These are phyloP conservation scores for Sthenelais limicola DNA, from an alignment of 2,888 invertebrate genomes.

Conservation along the genomic window DNA sequence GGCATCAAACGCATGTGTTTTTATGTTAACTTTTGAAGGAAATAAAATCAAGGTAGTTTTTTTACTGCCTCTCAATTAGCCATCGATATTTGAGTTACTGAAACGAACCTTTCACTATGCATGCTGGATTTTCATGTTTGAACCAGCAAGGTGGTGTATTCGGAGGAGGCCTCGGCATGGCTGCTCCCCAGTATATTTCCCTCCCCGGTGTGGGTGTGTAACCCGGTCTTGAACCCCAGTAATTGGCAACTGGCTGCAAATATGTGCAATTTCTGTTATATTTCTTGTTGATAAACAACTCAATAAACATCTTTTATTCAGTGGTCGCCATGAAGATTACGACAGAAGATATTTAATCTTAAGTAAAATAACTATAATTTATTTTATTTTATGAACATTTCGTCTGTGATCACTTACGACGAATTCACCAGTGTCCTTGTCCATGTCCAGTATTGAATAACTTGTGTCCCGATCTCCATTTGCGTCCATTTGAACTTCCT, in stretches of 20 bases:
- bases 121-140: constrained; percentile 52
- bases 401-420: no score
- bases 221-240: constrained; percentile 48
- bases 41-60: no score
- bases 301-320: no score
- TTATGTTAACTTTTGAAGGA: no score
- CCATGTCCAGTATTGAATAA: constrained; percentile 58
- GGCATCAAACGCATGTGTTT: no score
- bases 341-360: no score
- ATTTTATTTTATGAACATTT: no score
- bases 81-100: constrained; percentile 3
- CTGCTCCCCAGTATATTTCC: constrained; percentile 60
- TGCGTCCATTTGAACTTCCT: constrained; percentile 57
- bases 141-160: constrained; percentile 63
- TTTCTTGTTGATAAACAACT: no score
- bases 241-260: constrained; percentile 48
- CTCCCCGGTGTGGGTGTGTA: constrained; percentile 43
- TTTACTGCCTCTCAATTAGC: no score
- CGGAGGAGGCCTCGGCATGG: constrained; percentile 52
- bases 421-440: constrained; percentile 57
- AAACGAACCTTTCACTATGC: constrained; percentile 35
- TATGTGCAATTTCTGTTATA: background rate
- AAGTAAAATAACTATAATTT: no score
- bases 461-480: constrained; percentile 62
- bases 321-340: no score